Percentiles rank a stretch among this genome's conserved stretches.
These are phyloP conservation scores for Lepidurus apus DNA, from an alignment of 1,140 invertebrate species.

Conservation along the genomic window DNA sequence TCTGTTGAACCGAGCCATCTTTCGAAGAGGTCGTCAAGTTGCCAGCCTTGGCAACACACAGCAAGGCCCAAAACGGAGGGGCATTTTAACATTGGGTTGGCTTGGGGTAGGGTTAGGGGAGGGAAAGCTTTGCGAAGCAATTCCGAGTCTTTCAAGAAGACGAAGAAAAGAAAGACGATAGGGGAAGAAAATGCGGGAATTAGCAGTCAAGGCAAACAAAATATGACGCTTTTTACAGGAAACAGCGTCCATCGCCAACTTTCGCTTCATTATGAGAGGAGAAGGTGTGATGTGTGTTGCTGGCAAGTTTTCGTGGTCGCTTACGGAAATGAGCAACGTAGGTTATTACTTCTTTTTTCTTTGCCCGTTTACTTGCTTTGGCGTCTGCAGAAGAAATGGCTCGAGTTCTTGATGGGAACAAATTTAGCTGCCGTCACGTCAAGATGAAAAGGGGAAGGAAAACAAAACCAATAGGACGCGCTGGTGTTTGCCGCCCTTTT, in stretches of 20 bases:
- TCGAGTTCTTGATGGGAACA: not conserved
- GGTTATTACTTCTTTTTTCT: not conserved
- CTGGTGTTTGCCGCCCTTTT: not conserved
- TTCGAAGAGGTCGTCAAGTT: not conserved
- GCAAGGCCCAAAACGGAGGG: not conserved
- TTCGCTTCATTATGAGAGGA: not conserved
- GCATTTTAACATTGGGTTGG: not conserved
- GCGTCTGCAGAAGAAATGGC: not conserved
- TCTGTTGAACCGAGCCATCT: not conserved
- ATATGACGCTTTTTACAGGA: not conserved
- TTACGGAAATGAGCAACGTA: conserved; percentile 14
- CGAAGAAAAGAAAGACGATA: not conserved
- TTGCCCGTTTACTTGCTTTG: not conserved
- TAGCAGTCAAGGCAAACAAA: conserved; percentile 19
- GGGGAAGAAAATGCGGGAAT: not conserved
- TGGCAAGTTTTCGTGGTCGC: not conserved
- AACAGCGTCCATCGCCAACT: not conserved
- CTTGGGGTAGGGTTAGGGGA: no score
- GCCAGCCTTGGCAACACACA: not conserved
- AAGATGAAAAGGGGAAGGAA: not conserved
- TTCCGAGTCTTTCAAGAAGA: no score
- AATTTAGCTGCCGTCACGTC: not conserved
- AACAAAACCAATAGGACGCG: not conserved
- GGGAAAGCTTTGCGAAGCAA: no score
- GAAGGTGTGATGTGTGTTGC: not conserved